phyloP scores from a whole-genome alignment of 2,113 vertebrate species.

The Takifugu flavidus region DNA sequence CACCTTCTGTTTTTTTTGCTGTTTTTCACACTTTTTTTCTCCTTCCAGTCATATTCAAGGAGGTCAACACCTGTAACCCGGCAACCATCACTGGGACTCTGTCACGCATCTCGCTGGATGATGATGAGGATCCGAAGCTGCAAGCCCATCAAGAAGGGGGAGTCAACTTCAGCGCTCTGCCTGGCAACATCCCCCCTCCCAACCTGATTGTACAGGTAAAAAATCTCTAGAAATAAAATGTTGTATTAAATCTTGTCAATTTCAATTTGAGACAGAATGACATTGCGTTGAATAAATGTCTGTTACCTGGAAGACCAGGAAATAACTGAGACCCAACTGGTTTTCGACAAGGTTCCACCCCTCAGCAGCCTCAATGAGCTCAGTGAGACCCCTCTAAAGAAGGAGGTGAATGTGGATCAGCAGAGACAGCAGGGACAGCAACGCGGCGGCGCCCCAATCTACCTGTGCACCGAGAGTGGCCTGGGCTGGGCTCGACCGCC shows the following conservation, averaged over 20 bases:
- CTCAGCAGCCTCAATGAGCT: slow-evolving; percentile 86
- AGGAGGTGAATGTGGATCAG: slow-evolving; percentile 82
- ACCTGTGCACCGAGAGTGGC: slow-evolving; percentile 91
- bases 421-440: slow-evolving; percentile 73
- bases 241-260: too few species aligned
- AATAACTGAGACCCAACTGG: not conserved
- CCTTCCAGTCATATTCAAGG: slow-evolving; percentile 91
- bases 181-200: slow-evolving; percentile 91
- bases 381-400: slow-evolving; percentile 78
- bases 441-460: slow-evolving; percentile 77
- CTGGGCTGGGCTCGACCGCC: slow-evolving; percentile 84
- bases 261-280: too few species aligned
- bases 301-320: too few species aligned
- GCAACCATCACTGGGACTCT: slow-evolving; percentile 96
- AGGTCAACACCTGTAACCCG: slow-evolving; percentile 95
- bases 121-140: slow-evolving; percentile 94
- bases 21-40: slow-evolving; percentile 15
- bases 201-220: slow-evolving; percentile 85
- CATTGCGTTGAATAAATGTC: too few species aligned
- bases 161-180: slow-evolving; percentile 89
- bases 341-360: slow-evolving; percentile 77
- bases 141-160: slow-evolving; percentile 82
- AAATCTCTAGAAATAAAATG: not conserved
- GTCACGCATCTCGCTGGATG: slow-evolving; percentile 94
- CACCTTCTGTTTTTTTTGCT: not conserved